phyloP scores from a whole-genome alignment of 2,113 vertebrate species.

The Carassius auratus region DNA sequence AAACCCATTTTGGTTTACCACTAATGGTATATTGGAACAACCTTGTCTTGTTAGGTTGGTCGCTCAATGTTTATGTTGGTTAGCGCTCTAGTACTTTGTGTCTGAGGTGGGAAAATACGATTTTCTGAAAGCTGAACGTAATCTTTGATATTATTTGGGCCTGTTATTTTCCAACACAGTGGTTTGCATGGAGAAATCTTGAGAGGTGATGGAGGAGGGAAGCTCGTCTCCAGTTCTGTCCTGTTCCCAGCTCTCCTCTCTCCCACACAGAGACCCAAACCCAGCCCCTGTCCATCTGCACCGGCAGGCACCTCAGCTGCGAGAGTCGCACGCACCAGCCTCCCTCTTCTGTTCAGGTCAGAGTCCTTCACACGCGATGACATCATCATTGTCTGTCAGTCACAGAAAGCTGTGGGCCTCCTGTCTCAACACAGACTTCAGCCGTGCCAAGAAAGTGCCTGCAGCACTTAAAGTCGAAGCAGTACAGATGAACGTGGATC shows the following conservation, averaged over 20 bases:
- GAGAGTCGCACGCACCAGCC: constrained; percentile 64
- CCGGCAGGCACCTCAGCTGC: constrained; percentile 69
- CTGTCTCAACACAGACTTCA: constrained; percentile 50
- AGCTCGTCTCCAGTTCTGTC: constrained; percentile 53
- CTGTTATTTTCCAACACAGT: constrained; percentile 7
- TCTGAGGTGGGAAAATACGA: neutral
- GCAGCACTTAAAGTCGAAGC: neutral
- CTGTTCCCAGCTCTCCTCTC: constrained; percentile 53
- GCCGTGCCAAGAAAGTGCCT: constrained; percentile 42
- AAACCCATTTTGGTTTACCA: no score
- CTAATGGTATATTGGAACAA: neutral
- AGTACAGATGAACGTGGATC: constrained; percentile 10
- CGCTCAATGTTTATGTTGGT: neutral
- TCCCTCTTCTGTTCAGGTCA: constrained; percentile 73
- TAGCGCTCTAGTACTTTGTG: neutral
- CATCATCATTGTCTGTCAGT: constrained; percentile 62
- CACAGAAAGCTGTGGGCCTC: constrained; percentile 55
- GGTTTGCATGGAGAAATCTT: constrained; percentile 46
- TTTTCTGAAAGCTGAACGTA: neutral
- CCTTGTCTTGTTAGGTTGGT: neutral
- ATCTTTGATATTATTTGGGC: neutral
- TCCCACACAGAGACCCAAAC: constrained; percentile 57
- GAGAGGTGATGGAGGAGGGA: constrained; percentile 54
- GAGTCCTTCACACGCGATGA: constrained; percentile 65
- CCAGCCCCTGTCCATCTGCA: constrained; percentile 63